These are phyloP conservation scores for Brachypteracias leptosomus DNA, from an alignment of 2,113 vertebrate species.

Conservation along the genomic window DNA sequence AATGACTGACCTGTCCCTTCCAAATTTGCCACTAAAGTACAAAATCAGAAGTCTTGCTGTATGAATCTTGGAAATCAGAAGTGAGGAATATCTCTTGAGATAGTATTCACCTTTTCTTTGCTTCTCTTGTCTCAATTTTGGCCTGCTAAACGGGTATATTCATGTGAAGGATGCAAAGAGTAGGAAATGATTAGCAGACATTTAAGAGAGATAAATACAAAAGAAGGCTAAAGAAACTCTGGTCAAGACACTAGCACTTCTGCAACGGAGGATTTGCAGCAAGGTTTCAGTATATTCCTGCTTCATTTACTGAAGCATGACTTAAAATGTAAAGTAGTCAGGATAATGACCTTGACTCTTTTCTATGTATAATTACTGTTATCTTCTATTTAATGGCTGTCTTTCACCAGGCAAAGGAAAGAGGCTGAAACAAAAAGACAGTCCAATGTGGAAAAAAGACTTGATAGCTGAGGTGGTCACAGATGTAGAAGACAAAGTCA, in stretches of 20 bases:
- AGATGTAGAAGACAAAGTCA: background rate
- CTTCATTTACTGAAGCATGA: background rate
- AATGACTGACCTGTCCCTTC: background rate
- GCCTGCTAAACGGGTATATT: background rate
- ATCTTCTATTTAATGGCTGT: background rate
- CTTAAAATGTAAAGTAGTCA: background rate
- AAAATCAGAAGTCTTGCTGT: background rate
- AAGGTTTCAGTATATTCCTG: background rate
- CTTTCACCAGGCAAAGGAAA: background rate
- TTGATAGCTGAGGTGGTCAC: background rate
- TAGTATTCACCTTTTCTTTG: background rate
- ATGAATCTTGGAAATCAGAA: background rate
- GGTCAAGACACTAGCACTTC: background rate
- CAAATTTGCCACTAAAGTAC: background rate
- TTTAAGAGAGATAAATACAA: background rate
- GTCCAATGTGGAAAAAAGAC: background rate
- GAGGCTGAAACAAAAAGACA: background rate
- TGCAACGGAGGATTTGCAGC: background rate
- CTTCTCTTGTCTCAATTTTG: background rate
- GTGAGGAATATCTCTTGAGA: background rate
- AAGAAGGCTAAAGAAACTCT: background rate
- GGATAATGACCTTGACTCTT: background rate
- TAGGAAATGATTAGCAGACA: background rate
- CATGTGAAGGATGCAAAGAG: background rate
- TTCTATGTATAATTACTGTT: background rate